These are phyloP conservation scores for Ivindomyrus marchei DNA, from an alignment of 2,113 vertebrate genomes.

Conservation along the genomic window DNA sequence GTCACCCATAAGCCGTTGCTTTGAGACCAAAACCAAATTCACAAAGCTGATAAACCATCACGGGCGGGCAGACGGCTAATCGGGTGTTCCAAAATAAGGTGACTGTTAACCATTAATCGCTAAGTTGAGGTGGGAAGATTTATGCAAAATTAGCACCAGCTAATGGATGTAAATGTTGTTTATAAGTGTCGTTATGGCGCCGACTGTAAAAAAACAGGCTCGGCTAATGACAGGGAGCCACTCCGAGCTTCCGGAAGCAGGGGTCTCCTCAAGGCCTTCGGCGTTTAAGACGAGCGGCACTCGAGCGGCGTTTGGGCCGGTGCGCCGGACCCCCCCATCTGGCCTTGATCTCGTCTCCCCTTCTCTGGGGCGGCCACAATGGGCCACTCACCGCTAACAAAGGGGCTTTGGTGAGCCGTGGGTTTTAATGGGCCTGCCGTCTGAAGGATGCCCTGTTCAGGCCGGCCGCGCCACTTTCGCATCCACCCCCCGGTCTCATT, in stretches of 20 bases:
- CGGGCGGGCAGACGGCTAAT: neutral
- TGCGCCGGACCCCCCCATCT: neutral
- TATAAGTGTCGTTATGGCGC: neutral
- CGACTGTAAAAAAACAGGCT: neutral
- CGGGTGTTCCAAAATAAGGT: neutral
- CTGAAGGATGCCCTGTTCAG: neutral
- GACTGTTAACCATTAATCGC: neutral
- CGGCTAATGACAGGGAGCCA: neutral
- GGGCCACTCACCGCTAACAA: conserved; percentile 1
- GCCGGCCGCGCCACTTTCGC: conserved; percentile 12
- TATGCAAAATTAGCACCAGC: neutral
- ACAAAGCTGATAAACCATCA: neutral
- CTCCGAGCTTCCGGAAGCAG: neutral
- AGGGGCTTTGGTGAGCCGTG: neutral
- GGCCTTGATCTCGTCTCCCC: conserved; percentile 16
- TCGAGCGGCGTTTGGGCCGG: neutral
- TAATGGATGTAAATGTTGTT: neutral
- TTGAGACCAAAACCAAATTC: neutral
- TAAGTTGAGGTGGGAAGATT: neutral
- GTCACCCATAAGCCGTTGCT: neutral
- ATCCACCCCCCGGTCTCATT: conserved; percentile 6
- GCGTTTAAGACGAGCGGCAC: neutral
- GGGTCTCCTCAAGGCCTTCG: neutral
- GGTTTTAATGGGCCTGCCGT: conserved; percentile 1
- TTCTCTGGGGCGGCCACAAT: neutral